Conservation (phyloP, 2,888 invertebrate genomes). For the Sinodicranocentrus sp. region DNA sequence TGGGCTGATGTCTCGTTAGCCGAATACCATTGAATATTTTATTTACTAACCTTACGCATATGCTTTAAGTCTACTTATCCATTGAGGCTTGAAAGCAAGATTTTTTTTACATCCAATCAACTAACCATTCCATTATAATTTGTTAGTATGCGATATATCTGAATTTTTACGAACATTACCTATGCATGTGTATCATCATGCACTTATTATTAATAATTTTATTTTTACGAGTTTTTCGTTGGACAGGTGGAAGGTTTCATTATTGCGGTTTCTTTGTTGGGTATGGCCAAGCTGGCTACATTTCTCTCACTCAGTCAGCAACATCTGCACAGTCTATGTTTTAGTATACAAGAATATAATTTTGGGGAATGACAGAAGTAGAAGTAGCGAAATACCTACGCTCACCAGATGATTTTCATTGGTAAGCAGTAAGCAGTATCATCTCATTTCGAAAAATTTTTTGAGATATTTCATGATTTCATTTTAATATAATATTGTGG, state of each 20-base stretch:
- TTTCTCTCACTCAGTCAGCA: too few species aligned
- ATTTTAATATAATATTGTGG: too few species aligned
- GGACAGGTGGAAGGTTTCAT: constrained; percentile 19
- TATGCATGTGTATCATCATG: constrained; percentile 9
- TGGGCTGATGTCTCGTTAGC: background rate
- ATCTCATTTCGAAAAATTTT: too few species aligned
- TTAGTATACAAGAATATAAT: too few species aligned
- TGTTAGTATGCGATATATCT: too few species aligned
- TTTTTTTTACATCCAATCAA: background rate
- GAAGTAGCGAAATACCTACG: too few species aligned
- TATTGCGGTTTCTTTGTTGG: constrained; percentile 39
- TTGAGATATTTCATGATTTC: too few species aligned
- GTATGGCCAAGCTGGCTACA: background rate
- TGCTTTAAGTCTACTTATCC: constrained; percentile 29
- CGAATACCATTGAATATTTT: background rate
- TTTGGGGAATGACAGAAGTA: too few species aligned
- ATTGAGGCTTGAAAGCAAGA: constrained; percentile 24
- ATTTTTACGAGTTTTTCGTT: constrained; percentile 30
- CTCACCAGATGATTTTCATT: too few species aligned
- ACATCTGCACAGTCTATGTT: too few species aligned
- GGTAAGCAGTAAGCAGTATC: too few species aligned
- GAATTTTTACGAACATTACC: background rate
- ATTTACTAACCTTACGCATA: background rate
- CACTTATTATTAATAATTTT: constrained; percentile 35
- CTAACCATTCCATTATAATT: too few species aligned